Conservation (phyloP, 2,113 vertebrate genomes). For the Eleginops maclovinus region DNA sequence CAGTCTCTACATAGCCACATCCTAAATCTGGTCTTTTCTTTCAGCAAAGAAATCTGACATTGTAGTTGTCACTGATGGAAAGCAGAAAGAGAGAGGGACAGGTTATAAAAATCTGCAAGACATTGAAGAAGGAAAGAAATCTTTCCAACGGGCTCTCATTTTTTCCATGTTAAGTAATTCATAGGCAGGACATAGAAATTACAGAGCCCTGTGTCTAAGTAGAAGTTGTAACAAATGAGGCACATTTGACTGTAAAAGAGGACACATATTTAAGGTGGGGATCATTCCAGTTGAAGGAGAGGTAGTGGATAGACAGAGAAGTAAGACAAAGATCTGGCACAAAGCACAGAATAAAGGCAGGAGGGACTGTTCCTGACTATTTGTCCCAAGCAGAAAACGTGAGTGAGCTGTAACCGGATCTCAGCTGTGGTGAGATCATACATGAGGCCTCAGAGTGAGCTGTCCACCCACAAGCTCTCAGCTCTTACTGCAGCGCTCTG, state of each 20-base stretch:
- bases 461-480: slow-evolving; percentile 68
- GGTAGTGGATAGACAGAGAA: background rate
- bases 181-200: slow-evolving; percentile 49
- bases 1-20: background rate
- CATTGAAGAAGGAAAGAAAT: slow-evolving; percentile 48
- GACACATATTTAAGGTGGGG: slow-evolving; percentile 3
- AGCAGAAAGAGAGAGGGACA: slow-evolving; percentile 22
- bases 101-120: slow-evolving; percentile 8
- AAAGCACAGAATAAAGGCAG: slow-evolving; percentile 31
- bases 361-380: slow-evolving; percentile 45
- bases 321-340: slow-evolving; percentile 22
- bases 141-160: slow-evolving; percentile 69
- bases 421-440: slow-evolving; percentile 78
- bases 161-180: slow-evolving; percentile 75
- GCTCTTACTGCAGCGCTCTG: slow-evolving; percentile 35
- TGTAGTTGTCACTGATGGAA: slow-evolving; percentile 32
- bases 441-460: slow-evolving; percentile 49
- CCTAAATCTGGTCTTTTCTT: background rate
- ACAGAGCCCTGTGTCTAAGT: slow-evolving; percentile 37
- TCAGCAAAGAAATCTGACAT: background rate
- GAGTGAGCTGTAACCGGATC: slow-evolving; percentile 80
- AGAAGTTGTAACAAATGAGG: slow-evolving; percentile 13
- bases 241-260: slow-evolving; percentile 10
- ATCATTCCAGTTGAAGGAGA: slow-evolving; percentile 21
- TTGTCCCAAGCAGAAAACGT: slow-evolving; percentile 71